phyloP scores from a whole-genome alignment of 2,888 invertebrate species.

The Drepana falcataria region DNA sequence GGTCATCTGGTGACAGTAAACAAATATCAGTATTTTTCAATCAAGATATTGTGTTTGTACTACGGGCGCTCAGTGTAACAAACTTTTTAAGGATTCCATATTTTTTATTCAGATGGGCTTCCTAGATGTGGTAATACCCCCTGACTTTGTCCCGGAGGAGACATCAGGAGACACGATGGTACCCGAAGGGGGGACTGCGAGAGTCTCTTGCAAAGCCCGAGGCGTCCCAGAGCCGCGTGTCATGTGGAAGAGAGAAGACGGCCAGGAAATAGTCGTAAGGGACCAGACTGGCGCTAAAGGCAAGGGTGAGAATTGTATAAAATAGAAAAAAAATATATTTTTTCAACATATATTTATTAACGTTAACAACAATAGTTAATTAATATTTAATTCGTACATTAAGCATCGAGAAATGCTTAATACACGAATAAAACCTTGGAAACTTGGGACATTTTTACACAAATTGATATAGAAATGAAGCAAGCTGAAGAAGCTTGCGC shows the following conservation, averaged over 20 bases:
- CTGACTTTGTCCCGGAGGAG: slow-evolving; percentile 87
- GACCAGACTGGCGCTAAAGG: slow-evolving; percentile 80
- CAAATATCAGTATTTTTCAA: too few relatives aligned
- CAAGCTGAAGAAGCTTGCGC: too few relatives aligned
- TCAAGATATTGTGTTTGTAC: too few relatives aligned
- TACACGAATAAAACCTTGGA: too few relatives aligned
- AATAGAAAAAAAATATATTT: background rate
- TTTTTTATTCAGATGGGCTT: slow-evolving; percentile 81
- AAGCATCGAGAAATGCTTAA: too few relatives aligned
- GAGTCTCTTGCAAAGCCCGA: slow-evolving; percentile 81
- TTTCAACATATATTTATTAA: too few relatives aligned
- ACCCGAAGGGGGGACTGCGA: slow-evolving; percentile 84
- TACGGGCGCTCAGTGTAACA: too few relatives aligned
- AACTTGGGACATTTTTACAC: too few relatives aligned
- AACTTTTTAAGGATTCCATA: slow-evolving; percentile 6
- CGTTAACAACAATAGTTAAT: too few relatives aligned
- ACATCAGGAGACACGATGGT: slow-evolving; percentile 90
- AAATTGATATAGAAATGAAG: too few relatives aligned
- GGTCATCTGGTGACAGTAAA: too few relatives aligned
- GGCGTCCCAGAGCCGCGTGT: slow-evolving; percentile 87
- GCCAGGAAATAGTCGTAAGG: slow-evolving; percentile 84
- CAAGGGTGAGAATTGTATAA: slow-evolving; percentile 61
- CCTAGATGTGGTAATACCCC: slow-evolving; percentile 89
- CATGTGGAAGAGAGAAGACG: slow-evolving; percentile 88
- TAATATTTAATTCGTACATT: too few relatives aligned